Conservation (phyloP, 2,888 invertebrate genomes). For the Volucella zonaria region DNA sequence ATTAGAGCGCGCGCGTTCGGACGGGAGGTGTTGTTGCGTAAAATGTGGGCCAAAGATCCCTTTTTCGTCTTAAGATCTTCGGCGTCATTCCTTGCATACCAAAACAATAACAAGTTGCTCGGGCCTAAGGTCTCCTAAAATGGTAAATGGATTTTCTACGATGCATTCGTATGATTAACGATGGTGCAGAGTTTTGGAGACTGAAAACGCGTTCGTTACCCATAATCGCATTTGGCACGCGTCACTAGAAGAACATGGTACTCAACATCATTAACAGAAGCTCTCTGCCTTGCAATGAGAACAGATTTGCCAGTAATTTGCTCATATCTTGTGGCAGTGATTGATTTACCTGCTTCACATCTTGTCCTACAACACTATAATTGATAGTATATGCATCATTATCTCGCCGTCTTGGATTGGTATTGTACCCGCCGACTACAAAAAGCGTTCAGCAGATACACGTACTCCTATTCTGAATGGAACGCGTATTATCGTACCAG, state of each 20-base stretch:
- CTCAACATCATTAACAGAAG: constrained; percentile 70
- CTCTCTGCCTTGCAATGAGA: constrained; percentile 68
- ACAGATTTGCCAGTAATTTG: constrained; percentile 73
- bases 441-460: constrained; percentile 3
- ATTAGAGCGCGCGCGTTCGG: constrained; percentile 52
- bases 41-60: constrained; percentile 70
- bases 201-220: constrained; percentile 29
- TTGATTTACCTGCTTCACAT: constrained; percentile 69
- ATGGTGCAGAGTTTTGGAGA: constrained; percentile 46
- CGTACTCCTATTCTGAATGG: constrained; percentile 53
- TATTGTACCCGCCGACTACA: constrained; percentile 44
- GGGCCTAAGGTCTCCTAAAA: constrained; percentile 44
- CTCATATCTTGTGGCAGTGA: constrained; percentile 72
- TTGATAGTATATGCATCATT: constrained; percentile 72
- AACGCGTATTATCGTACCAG: constrained; percentile 44
- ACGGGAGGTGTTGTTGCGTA: constrained; percentile 68
- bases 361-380: constrained; percentile 64
- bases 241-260: constrained; percentile 58
- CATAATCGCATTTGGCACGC: constrained; percentile 67
- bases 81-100: constrained; percentile 43
- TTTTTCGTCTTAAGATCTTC: constrained; percentile 23
- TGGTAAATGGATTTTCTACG: constrained; percentile 52
- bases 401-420: constrained; percentile 44
- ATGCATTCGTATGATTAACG: constrained; percentile 57
- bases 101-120: constrained; percentile 44